Percentiles rank a stretch among this genome's conserved stretches.
Evolutionary conservation across 2,888 invertebrate genomes (phyloP).

Genomic region (Mactromeris polynyma): DNA sequence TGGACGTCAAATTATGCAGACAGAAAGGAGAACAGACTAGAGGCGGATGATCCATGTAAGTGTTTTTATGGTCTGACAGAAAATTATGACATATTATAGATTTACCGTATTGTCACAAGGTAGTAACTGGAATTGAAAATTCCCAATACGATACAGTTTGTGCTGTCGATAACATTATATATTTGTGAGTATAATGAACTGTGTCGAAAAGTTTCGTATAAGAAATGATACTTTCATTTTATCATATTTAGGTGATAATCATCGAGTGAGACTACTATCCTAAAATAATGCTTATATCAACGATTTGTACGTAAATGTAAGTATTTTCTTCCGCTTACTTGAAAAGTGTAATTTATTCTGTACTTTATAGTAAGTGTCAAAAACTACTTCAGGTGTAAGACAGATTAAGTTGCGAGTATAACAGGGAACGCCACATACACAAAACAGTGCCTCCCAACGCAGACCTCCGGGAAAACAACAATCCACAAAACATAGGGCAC

Average conservation of each 20-base stretch:
- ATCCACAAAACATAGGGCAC: too few relatives aligned
- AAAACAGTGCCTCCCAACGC: too few relatives aligned
- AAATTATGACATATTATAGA: background rate
- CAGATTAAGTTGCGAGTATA: too few relatives aligned
- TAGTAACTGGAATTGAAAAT: background rate
- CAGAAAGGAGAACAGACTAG: conserved; percentile 13
- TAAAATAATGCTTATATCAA: conserved; percentile 26
- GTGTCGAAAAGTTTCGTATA: background rate
- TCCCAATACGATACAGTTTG: background rate
- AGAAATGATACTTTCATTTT: background rate
- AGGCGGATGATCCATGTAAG: conserved; percentile 17
- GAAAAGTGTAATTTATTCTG: background rate
- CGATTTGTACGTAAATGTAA: conserved; percentile 40
- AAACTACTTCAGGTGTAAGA: background rate
- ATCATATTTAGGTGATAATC: background rate
- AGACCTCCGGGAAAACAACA: too few relatives aligned
- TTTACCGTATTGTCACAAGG: background rate
- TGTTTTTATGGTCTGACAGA: background rate
- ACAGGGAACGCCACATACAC: too few relatives aligned
- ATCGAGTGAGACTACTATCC: background rate
- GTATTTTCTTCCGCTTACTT: background rate
- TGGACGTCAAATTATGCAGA: background rate
- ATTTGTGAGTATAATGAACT: background rate
- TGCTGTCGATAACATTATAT: background rate
- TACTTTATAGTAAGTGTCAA: background rate